Evolutionary conservation across 2,113 vertebrate genomes (phyloP).

Genomic region (Cettia cetti): DNA sequence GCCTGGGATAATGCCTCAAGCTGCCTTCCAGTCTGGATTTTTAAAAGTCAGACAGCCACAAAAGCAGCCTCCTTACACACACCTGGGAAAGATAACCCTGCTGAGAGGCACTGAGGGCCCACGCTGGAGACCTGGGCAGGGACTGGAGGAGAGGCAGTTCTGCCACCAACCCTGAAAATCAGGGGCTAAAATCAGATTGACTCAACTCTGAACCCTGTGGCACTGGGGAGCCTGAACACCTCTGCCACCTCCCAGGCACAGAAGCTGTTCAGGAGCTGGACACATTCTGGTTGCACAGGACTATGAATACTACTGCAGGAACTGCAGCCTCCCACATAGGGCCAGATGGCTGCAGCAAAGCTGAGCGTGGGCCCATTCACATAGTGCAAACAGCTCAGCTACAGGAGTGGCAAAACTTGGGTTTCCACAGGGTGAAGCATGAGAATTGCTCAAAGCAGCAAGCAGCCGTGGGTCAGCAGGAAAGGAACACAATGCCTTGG

Average conservation of each 20-base stretch:
- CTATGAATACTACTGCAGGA: background rate
- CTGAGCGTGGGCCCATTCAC: background rate
- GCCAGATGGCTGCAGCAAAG: background rate
- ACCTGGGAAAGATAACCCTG: background rate
- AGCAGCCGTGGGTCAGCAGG: background rate
- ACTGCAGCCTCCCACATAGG: background rate
- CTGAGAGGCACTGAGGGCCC: background rate
- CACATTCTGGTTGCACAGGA: background rate
- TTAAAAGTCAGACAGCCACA: background rate
- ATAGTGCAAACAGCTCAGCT: background rate
- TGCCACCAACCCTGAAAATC: background rate
- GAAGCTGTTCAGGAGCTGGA: background rate
- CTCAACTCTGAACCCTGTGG: background rate
- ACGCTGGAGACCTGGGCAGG: rapidly evolving
- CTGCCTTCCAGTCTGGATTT: background rate
- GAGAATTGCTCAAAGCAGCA: background rate
- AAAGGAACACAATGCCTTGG: background rate
- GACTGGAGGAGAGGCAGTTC: background rate
- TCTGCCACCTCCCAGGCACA: background rate
- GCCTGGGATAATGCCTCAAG: background rate
- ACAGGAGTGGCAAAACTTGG: background rate
- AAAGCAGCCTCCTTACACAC: background rate
- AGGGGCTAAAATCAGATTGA: background rate
- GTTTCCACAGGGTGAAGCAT: background rate
- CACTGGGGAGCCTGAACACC: background rate